Conservation (phyloP, 35 echinoderm and acorn worm species). For the Heliocidaris tuberculata region DNA sequence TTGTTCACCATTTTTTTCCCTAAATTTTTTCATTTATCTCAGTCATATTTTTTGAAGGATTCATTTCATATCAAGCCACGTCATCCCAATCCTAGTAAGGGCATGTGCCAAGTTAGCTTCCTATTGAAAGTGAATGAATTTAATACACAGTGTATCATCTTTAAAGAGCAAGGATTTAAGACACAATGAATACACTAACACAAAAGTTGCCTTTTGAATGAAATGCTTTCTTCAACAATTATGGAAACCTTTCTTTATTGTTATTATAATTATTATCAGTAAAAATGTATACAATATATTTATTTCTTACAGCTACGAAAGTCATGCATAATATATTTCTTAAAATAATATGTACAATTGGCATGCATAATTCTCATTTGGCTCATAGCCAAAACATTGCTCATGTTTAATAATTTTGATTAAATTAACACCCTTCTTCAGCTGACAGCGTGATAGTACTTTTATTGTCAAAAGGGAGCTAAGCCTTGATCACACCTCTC, state of each 20-base stretch:
- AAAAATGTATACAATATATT: neutral
- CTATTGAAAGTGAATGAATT: too few species aligned
- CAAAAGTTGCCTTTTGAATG: neutral
- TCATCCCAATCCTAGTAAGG: too few species aligned
- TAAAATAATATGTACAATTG: neutral
- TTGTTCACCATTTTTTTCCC: too few species aligned
- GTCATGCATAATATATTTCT: neutral
- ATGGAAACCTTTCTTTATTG: neutral
- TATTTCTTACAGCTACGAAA: neutral
- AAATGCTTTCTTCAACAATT: neutral
- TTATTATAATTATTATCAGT: neutral
- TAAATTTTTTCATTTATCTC: too few species aligned
- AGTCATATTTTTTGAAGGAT: too few species aligned
- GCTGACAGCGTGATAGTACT: constrained; percentile 7
- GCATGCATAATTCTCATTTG: neutral
- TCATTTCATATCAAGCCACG: too few species aligned
- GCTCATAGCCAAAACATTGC: neutral
- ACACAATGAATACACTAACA: neutral
- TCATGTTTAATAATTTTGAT: neutral
- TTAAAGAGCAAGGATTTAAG: neutral
- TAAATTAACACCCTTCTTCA: neutral
- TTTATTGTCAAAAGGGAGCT: neutral
- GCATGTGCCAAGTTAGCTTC: too few species aligned
- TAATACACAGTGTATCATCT: too few species aligned
- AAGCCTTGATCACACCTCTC: neutral